Base-by-base conservation (phyloP, 2,113 vertebrate genomes). In the Osmerus eperlanus region DNA sequence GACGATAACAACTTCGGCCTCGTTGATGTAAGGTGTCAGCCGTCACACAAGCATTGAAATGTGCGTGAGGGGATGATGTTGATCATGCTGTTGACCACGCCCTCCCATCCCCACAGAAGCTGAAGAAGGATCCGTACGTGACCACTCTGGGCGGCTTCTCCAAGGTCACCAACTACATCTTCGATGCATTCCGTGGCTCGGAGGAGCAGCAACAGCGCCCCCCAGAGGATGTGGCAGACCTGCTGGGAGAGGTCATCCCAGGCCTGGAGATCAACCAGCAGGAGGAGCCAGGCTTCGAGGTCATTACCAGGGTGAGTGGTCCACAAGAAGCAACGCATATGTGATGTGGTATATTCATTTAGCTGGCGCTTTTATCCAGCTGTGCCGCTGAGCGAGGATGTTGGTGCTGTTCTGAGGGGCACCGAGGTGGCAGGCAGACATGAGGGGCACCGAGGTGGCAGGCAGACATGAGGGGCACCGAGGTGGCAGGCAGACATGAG, bases 201-300 rank as follows among this genome's bases (percentile, higher is more conserved):
- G 97, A 98, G 80, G 91, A 93, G 68, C 89, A 87, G 77, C 93
- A 94, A 56, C 94, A 94, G 71, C 94, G 95, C 56, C 97, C 97
- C 53, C 91, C 92, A 0, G 94, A 96, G 81, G 96, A 98, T 84
- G 93, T 96, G 92, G 95, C 95, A 0, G 94, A 97, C 81, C 90
- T 96, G 68, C 86, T 98, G 77, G 94, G 90, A 19, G 97, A 99
- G 79, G 90, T 95, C 67, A 97, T 99, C 85, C 94, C 96, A 18
- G 97, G 94, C 0, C 91, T 99, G 78, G 96, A 97, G 88, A 98
- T 99, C 87, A 97, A 97, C 87, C 97, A 99, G 72, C 96, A 98
- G 87, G 96, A 98, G 82, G 97, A 99, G 81, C 97, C 96, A 0
- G 97, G 97, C 73, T 99, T 99, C 73, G 97, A 99, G 93, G 96